Evolutionary conservation across 2,113 vertebrate genomes (phyloP), one percentile per base, ranked within the genome.

Genomic region (Callipepla californica): DNA sequence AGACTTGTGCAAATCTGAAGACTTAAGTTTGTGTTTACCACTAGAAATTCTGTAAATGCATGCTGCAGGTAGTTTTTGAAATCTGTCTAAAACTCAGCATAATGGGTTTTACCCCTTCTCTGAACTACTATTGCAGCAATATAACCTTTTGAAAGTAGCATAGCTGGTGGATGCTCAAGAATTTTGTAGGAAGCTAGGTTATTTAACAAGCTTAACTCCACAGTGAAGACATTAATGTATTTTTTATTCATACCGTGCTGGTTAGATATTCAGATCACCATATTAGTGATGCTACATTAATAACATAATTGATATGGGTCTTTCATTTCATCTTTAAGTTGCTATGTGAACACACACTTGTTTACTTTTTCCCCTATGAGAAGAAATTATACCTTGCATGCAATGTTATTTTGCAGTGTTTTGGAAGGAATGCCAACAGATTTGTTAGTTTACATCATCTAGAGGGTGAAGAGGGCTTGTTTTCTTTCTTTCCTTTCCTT

Each of bases 21-120:
- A 62, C 4, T 0, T 28, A 40, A 75, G 13, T 69, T 22, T 40
- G 51, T 32, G 40, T 12, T 19, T 86, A 50, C 26, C 42, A 42
- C 20, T 13, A 45, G 36, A 92, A 70, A 90, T 7, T 23, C 20
- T 84, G 11, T n/a, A 76, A 74, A 25, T 11, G 0, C 0, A 0
- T 40, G 34, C 3, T 65, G 34, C 57, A 44, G 34, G 44, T 10
- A 81, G 9, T 13, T 76, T 80, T 79, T 82, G 10, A 79, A 84
- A 45, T 1, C 18, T 51, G 4, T 48, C 17, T 72, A 40, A 81
- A 83, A 88, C 2, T 47, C 23, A 2, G 16, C 26, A 30, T 53
- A 5, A 30, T 26, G 51, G 51, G 26, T 3, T 19, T 1, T 28
- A 77, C 79, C 80, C 80, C 14, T 76, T 91, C 26, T 72, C 73